Evolutionary conservation across 2,113 vertebrate genomes (phyloP), one percentile per base, ranked within the genome.

Genomic region (Pithys albifrons): DNA sequence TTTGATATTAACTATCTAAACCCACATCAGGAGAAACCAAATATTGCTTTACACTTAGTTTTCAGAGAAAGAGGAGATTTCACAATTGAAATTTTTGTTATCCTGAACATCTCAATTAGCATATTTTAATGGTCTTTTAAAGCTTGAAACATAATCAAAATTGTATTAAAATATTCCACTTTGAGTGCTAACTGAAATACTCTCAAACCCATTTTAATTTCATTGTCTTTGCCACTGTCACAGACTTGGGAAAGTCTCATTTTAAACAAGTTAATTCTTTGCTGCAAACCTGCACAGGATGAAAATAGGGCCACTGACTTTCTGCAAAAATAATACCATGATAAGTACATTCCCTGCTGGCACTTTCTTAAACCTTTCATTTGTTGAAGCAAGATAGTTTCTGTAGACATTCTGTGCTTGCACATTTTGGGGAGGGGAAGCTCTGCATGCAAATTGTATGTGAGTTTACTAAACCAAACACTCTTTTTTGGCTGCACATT

Each of bases 1-100:
- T 88, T 97, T 91, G 29, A 71, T 94, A 61, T 74, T 91, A 94
- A 64, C 69, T 84, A 67, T 74, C 71, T 94, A 61, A 92, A 74
- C 17, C 35, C 35, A 84, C 4, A 61, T 81, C 72, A 75, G 43
- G 27, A 80, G 62, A 90, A 94, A 94, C 41, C 39, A 96, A 94
- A 91, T 85, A 96, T 58, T 91, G 51, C 74, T 89, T 85, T 89
- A 23, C 29, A 88, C 33, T 78, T 45, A 90, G 58, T 58, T 93
- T 87, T 65, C 58, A 70, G 57, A 85, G 89, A 59, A 89, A 64
- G 35, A 65, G 6, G 5, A 87, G 33, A 85, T 93, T 91, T 83
- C 17, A 58, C 85, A 54, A 66, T 6, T 76, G 74, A 76, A 96
- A 89, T 9, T 87, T 89, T 65, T 92, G 29, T 86, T 41, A 65